A percentile compares a stretch with the other conserved stretches of the same genome.
Evolutionary conservation across 2,888 invertebrate species (phyloP).

Genomic region (Amphipyra berbera): DNA sequence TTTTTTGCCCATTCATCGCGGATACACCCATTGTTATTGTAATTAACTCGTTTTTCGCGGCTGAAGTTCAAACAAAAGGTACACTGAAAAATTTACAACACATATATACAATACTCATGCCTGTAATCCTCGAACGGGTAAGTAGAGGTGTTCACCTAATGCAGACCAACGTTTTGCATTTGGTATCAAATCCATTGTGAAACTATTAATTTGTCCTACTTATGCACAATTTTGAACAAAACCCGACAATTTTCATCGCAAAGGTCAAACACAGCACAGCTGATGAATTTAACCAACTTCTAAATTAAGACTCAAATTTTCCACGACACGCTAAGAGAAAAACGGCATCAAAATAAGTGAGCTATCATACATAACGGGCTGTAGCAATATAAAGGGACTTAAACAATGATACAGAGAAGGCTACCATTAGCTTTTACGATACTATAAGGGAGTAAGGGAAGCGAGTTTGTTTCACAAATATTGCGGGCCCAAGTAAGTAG

Average conservation of each 20-base stretch:
- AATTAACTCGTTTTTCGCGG: constrained; percentile 79
- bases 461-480: constrained; percentile 59
- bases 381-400: constrained; percentile 61
- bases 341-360: constrained; percentile 50
- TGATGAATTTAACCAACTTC: too few species aligned
- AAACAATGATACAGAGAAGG: constrained; percentile 76
- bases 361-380: constrained; percentile 60
- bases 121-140: too few species aligned
- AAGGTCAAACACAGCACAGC: too few species aligned
- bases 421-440: constrained; percentile 74
- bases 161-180: too few species aligned
- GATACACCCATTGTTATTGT: constrained; percentile 77
- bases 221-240: too few species aligned
- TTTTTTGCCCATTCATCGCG: constrained; percentile 69
- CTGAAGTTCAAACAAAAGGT: constrained; percentile 61
- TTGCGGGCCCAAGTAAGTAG: constrained; percentile 58
- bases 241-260: too few species aligned
- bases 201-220: too few species aligned
- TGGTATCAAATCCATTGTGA: too few species aligned
- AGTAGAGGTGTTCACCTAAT: too few species aligned
- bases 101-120: not conserved
- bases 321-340: constrained; percentile 26
- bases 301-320: not conserved
- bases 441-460: constrained; percentile 66
- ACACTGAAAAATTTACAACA: constrained; percentile 25